These are phyloP conservation scores for Siniperca undulata DNA, from an alignment of 2,797 vertebrate genomes.

Conservation along the genomic window DNA sequence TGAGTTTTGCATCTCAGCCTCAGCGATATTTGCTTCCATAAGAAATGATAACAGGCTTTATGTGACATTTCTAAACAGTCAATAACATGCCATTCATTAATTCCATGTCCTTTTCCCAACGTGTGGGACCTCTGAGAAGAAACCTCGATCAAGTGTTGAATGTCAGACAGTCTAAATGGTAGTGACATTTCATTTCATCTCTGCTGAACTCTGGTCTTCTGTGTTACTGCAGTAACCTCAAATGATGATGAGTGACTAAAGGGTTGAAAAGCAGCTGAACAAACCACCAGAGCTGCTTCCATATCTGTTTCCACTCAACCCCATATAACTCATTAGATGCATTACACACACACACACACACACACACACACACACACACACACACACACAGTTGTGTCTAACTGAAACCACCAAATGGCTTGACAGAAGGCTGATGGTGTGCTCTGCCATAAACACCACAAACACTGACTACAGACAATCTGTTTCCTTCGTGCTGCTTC, in stretches of 20 bases:
- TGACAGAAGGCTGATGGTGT: conserved; percentile 54
- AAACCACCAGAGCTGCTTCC: conserved; percentile 40
- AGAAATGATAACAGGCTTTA: conserved; percentile 1
- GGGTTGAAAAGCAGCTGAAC: conserved; percentile 24
- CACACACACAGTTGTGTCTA: conserved; percentile 14
- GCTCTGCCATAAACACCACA: conserved; percentile 53
- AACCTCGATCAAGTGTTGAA: not conserved
- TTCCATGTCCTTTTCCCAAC: not conserved
- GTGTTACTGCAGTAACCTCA: not conserved
- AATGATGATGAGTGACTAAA: conserved; percentile 31
- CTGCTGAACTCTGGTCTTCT: conserved; percentile 24
- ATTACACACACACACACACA: conserved; percentile 11
- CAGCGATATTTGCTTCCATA: not conserved
- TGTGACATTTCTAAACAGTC: conserved; percentile 9
- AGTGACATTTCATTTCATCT: conserved; percentile 11
- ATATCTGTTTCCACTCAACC: conserved; percentile 47
- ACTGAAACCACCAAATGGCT: conserved; percentile 54
- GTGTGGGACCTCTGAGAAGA: not conserved
- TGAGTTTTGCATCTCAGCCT: conserved; percentile 3
- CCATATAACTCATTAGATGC: conserved; percentile 38
- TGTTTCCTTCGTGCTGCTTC: conserved; percentile 49
- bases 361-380: conserved; percentile 33
- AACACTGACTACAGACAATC: conserved; percentile 48
- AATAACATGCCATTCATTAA: not conserved
- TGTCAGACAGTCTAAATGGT: not conserved